Evolutionary conservation across 2,113 vertebrate genomes (phyloP).

Genomic region (Calypte anna): DNA sequence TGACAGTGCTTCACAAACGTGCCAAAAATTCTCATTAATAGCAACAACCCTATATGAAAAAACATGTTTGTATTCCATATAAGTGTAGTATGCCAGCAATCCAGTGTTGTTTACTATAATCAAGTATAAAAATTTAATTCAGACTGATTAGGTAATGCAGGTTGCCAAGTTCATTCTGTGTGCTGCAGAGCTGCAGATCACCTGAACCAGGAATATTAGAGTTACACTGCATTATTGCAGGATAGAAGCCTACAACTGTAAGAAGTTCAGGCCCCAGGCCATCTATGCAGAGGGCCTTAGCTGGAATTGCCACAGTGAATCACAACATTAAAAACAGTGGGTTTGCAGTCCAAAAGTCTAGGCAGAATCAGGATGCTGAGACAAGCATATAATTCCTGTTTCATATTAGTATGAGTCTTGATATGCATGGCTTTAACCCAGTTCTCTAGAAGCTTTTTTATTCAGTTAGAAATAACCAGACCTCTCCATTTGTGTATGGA

Average conservation of each 20-base stretch:
- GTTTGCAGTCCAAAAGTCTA: neutral
- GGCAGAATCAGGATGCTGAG: neutral
- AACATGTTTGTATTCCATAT: neutral
- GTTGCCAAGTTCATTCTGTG: neutral
- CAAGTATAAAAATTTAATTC: neutral
- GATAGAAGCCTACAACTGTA: neutral
- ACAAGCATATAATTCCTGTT: neutral
- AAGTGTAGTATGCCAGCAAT: neutral
- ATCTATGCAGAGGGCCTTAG: neutral
- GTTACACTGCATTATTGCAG: neutral
- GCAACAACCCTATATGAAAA: neutral
- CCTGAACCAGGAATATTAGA: neutral
- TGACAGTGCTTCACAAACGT: neutral
- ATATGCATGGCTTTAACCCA: neutral
- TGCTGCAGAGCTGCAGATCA: neutral
- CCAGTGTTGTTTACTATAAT: neutral
- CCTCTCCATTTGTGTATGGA: neutral
- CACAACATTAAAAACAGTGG: neutral
- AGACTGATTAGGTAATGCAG: neutral
- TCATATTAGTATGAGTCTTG: neutral
- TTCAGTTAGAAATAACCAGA: neutral
- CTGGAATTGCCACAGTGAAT: neutral
- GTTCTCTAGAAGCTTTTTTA: neutral
- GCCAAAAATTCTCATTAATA: neutral
- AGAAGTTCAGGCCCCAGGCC: neutral